Conservation (phyloP, 2,888 invertebrate species). For the Glyphotaelius pellucidus region DNA sequence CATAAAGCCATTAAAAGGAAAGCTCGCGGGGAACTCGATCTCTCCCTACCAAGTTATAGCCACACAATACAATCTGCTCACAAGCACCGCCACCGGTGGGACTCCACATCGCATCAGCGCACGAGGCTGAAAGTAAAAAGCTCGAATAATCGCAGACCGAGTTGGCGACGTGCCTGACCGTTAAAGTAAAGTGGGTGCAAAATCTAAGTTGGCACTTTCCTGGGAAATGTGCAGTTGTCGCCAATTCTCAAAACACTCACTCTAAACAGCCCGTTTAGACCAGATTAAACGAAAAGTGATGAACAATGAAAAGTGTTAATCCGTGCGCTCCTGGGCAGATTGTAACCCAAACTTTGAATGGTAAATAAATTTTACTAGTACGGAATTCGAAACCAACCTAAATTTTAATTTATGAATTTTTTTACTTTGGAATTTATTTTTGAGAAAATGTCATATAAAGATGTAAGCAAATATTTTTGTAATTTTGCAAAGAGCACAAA, state of each 20-base stretch:
- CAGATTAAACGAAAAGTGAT: constrained; percentile 24
- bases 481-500: too few relatives aligned
- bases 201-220: constrained; percentile 38
- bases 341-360: neutral
- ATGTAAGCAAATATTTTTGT: too few relatives aligned
- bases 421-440: neutral
- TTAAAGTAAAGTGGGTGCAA: constrained; percentile 38
- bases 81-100: neutral
- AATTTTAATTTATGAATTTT: too few relatives aligned
- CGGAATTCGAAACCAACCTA: neutral
- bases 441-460: neutral
- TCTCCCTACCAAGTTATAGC: neutral
- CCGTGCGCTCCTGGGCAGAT: neutral
- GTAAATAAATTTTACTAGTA: neutral
- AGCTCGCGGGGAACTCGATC: neutral
- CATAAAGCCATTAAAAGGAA: neutral
- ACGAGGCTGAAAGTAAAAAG: constrained; percentile 33
- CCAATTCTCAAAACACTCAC: constrained; percentile 9
- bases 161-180: constrained; percentile 23
- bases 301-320: neutral
- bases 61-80: neutral
- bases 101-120: neutral
- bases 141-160: neutral
- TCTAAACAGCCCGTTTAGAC: neutral
- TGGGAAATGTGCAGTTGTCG: constrained; percentile 38